Percentiles rank a stretch among this genome's conserved stretches.
Conservation (phyloP, 1,140 invertebrate genomes). For the Anastrepha obliqua region DNA sequence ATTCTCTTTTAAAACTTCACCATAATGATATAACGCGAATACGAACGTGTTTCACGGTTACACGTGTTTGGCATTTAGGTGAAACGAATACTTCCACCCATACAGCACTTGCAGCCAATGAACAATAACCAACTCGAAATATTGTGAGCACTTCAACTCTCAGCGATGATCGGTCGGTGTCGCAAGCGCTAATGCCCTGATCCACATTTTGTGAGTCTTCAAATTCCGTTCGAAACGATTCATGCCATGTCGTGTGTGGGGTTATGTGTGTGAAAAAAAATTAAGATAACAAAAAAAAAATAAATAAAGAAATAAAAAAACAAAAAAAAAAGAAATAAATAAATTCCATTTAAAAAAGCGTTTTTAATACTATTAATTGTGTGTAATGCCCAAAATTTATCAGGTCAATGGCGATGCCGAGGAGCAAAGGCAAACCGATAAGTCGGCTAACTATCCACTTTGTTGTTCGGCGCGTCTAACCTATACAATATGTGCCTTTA, state of each 20-base stretch:
- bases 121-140: neutral
- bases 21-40: too few species aligned
- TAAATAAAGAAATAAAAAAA: too few species aligned
- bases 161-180: neutral
- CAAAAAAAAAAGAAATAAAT: too few species aligned
- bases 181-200: neutral
- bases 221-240: neutral
- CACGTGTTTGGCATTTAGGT: neutral
- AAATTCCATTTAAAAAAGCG: too few species aligned
- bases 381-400: conserved; percentile 57
- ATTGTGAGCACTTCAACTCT: neutral
- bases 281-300: too few species aligned
- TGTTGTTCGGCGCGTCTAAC: conserved; percentile 65
- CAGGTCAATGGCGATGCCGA: conserved; percentile 29
- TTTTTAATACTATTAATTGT: neutral
- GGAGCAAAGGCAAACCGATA: neutral
- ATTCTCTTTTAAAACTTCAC: too few species aligned
- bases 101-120: neutral
- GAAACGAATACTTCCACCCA: neutral
- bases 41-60: conserved; percentile 17
- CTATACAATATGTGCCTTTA: conserved; percentile 68
- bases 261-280: neutral
- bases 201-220: neutral
- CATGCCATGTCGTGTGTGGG: neutral
- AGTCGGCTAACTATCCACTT: conserved; percentile 49